These are phyloP conservation scores for Tetragnatha versicolor DNA, from an alignment of 1,140 invertebrate species.

Conservation along the genomic window DNA sequence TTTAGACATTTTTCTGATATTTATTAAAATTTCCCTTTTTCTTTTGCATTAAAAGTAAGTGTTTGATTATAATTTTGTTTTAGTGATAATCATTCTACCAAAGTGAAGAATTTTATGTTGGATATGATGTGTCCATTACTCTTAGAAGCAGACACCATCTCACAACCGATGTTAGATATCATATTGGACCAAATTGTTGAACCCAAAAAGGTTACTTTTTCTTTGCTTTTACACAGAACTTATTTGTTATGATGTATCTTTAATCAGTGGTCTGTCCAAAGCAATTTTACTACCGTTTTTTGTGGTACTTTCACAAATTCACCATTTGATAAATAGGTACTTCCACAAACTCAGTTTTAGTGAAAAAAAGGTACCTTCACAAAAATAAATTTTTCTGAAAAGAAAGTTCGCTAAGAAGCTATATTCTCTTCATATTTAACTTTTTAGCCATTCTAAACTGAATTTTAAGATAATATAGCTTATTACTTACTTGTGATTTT, in stretches of 20 bases:
- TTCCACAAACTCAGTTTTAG: too few relatives aligned
- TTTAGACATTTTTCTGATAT: too few relatives aligned
- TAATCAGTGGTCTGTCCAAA: neutral
- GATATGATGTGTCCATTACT: constrained; percentile 94
- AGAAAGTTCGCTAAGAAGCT: too few relatives aligned
- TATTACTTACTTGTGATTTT: neutral
- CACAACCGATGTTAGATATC: constrained; percentile 91
- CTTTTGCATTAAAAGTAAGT: neutral
- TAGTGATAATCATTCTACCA: constrained; percentile 91
- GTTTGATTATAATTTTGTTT: constrained; percentile 10
- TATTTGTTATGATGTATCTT: too few relatives aligned
- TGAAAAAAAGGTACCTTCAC: too few relatives aligned
- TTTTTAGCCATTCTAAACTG: too few relatives aligned
- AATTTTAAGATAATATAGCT: too few relatives aligned
- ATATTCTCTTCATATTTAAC: too few relatives aligned
- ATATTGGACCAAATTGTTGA: constrained; percentile 95
- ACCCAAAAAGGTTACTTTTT: constrained; percentile 76
- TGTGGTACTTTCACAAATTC: too few relatives aligned
- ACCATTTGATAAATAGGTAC: too few relatives aligned
- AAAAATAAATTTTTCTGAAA: too few relatives aligned
- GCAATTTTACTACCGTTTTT: neutral
- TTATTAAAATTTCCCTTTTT: neutral
- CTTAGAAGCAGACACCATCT: constrained; percentile 93
- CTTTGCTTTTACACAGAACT: neutral
- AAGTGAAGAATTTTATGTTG: constrained; percentile 97